Conservation (phyloP, 1,140 invertebrate species). For the Zophobas atratus region DNA sequence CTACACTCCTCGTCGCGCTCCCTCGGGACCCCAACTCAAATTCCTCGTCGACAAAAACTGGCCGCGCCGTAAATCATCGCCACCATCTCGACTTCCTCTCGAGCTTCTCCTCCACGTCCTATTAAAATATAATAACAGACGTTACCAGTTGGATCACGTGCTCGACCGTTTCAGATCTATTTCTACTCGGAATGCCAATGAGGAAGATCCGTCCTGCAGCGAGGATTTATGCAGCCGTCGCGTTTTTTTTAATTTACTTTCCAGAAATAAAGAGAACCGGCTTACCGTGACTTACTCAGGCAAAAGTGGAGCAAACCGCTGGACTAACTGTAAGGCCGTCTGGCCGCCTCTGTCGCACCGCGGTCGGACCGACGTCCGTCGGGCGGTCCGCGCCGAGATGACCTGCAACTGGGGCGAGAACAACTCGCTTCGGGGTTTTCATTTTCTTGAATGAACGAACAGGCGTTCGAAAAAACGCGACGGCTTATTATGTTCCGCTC, state of each 20-base stretch:
- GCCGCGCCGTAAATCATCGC: slow-evolving; percentile 5
- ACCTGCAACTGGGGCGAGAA: too few species aligned
- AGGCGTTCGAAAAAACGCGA: not conserved
- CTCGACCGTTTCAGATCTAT: slow-evolving; percentile 29
- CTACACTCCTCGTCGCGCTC: too few species aligned
- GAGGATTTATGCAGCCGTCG: not conserved
- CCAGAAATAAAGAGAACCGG: slow-evolving; percentile 5
- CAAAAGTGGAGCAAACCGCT: slow-evolving; percentile 31
- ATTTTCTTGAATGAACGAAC: not conserved
- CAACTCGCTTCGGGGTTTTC: not conserved
- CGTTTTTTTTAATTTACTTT: slow-evolving; percentile 14
- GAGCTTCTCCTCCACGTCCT: not conserved
- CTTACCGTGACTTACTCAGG: slow-evolving; percentile 21
- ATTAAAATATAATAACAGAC: slow-evolving; percentile 25
- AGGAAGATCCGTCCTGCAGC: not conserved
- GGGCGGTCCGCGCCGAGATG: not conserved
- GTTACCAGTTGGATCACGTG: slow-evolving; percentile 22
- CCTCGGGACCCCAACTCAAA: too few species aligned
- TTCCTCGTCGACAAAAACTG: not conserved
- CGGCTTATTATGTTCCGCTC: not conserved
- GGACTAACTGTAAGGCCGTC: slow-evolving; percentile 19
- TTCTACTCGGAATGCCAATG: slow-evolving; percentile 20
- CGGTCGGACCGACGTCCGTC: not conserved
- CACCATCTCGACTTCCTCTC: not conserved
- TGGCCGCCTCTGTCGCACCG: not conserved